Conservation (phyloP, 2,888 invertebrate genomes). For the Sclerodermus sp. region DNA sequence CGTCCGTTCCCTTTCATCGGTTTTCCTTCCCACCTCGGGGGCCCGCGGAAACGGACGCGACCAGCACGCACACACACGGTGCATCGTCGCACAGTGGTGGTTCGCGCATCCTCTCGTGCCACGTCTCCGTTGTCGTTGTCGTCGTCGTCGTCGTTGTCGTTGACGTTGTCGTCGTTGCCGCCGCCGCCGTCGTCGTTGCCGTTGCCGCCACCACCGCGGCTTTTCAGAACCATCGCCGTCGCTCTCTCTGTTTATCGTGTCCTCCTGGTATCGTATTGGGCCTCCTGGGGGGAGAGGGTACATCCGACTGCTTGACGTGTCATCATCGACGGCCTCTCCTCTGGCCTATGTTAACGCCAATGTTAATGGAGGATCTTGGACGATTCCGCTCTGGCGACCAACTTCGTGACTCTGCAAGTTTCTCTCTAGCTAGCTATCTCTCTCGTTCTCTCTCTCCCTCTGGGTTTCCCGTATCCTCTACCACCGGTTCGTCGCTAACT, state of each 20-base stretch:
- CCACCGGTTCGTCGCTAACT: conserved; percentile 3
- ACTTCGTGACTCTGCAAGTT: conserved; percentile 47
- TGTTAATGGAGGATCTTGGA: background rate
- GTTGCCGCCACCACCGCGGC: no score
- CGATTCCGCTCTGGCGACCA: background rate
- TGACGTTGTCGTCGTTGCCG: no score
- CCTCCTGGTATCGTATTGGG: no score
- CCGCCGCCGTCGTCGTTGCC: no score
- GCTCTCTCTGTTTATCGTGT: no score
- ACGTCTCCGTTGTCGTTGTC: conserved; percentile 31
- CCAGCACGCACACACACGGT: conserved; percentile 24
- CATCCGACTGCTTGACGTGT: no score
- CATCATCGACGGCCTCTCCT: no score
- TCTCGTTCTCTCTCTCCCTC: conserved; percentile 10
- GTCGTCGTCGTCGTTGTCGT: no score
- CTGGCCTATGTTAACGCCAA: background rate
- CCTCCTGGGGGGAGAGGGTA: no score
- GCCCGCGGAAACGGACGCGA: conserved; percentile 16
- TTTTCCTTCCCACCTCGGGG: conserved; percentile 18
- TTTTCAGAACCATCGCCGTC: no score
- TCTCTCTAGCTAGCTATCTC: conserved; percentile 5
- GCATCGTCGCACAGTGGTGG: conserved; percentile 22
- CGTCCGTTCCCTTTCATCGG: background rate
- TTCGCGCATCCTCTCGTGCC: conserved; percentile 38
- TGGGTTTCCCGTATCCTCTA: background rate